Conservation (phyloP, 1,140 invertebrate species). For the Idris sp. region DNA sequence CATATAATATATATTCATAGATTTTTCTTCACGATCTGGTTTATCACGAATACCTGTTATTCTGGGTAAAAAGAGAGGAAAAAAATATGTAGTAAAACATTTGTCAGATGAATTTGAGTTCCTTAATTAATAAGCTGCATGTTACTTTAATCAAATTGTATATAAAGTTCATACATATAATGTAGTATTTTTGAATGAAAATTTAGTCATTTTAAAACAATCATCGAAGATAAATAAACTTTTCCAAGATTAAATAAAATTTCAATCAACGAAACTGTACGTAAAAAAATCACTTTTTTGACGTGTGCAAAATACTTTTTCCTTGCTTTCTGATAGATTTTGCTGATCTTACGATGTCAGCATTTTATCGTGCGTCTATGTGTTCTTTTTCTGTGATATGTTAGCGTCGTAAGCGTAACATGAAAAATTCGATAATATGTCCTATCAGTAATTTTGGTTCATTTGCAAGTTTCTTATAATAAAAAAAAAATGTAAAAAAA, state of each 20-base stretch:
- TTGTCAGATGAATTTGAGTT: too few species aligned
- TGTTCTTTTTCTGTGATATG: constrained; percentile 29
- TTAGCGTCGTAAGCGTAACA: constrained; percentile 8
- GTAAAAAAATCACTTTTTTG: too few species aligned
- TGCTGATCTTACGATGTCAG: constrained; percentile 15
- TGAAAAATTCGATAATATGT: constrained; percentile 16
- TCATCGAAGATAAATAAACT: too few species aligned
- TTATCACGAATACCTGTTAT: constrained; percentile 17
- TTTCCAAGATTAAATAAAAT: too few species aligned
- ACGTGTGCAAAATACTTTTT: constrained; percentile 8
- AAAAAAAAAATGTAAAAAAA: constrained; percentile 3
- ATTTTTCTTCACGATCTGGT: constrained; percentile 9
- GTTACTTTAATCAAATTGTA: too few species aligned
- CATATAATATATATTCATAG: constrained; percentile 33
- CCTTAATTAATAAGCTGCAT: too few species aligned
- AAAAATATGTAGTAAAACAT: too few species aligned
- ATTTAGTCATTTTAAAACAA: too few species aligned
- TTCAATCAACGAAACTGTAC: too few species aligned
- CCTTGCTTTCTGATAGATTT: constrained; percentile 25
- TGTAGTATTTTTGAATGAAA: too few species aligned
- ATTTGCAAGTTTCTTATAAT: constrained; percentile 11
- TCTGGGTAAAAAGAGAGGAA: too few species aligned
- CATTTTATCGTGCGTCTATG: constrained; percentile 20
- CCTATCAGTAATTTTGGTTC: constrained; percentile 6
- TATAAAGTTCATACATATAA: too few species aligned